phyloP scores from a whole-genome alignment of 2,113 vertebrate genomes.

The Canis aureus region DNA sequence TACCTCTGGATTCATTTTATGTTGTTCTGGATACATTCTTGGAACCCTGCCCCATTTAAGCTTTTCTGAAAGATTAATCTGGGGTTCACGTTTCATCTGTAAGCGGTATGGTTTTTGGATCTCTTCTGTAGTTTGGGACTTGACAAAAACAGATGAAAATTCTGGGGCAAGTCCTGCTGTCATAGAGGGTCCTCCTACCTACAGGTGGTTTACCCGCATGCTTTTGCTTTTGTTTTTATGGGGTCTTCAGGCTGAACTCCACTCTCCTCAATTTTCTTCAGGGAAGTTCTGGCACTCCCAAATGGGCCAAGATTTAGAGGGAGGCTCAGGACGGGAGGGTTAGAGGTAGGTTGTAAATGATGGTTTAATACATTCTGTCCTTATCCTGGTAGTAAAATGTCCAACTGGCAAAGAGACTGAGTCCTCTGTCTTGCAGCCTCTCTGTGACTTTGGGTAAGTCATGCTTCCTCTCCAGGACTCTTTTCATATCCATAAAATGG shows the following conservation, averaged over 20 bases:
- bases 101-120: neutral
- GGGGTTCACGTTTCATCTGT: neutral
- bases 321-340: neutral
- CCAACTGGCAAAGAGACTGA: neutral
- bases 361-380: neutral
- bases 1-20: neutral
- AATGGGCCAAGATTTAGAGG: neutral
- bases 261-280: neutral
- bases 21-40: neutral
- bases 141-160: neutral
- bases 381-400: neutral
- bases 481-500: neutral
- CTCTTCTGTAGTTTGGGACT: neutral
- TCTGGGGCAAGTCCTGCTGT: neutral
- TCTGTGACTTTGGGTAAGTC: neutral
- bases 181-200: neutral
- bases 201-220: neutral
- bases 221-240: conserved; percentile 13
- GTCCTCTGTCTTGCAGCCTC: neutral
- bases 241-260: neutral
- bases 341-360: neutral
- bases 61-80: neutral
- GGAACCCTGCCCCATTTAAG: neutral
- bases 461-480: neutral
- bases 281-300: neutral